Percentiles rank a stretch among this genome's conserved stretches.
phyloP scores from a whole-genome alignment of 2,888 invertebrate genomes.

The Trypoxylon attenuatum region DNA sequence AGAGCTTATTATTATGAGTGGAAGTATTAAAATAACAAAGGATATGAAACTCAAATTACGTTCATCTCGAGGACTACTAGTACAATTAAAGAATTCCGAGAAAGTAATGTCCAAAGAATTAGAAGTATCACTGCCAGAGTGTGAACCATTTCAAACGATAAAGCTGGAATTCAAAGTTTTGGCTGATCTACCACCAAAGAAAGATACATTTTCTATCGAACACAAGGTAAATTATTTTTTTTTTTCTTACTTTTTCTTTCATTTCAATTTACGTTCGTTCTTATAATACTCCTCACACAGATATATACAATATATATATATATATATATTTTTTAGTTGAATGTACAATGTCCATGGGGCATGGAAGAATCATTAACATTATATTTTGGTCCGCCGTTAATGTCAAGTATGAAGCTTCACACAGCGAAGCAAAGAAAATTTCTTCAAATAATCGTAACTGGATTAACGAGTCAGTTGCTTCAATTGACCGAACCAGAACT shows the following conservation, averaged over 20 bases:
- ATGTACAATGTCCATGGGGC: constrained; percentile 87
- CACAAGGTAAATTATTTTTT: constrained; percentile 78
- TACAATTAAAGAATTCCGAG: constrained; percentile 74
- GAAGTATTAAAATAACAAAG: constrained; percentile 84
- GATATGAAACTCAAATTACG: constrained; percentile 79
- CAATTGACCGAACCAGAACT: constrained; percentile 73
- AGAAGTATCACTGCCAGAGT: constrained; percentile 66
- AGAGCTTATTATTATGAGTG: constrained; percentile 84
- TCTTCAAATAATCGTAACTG: constrained; percentile 84
- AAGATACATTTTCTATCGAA: constrained; percentile 82
- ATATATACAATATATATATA: constrained; percentile 16
- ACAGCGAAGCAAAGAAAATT: constrained; percentile 91
- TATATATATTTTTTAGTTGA: constrained; percentile 75
- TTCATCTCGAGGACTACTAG: constrained; percentile 81
- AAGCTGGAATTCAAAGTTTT: constrained; percentile 81
- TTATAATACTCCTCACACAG: neutral
- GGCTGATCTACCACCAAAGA: constrained; percentile 85
- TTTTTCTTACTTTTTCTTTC: constrained; percentile 1
- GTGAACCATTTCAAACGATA: constrained; percentile 80
- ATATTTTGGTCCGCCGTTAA: constrained; percentile 89
- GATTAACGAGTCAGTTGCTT: constrained; percentile 74
- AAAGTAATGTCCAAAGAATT: constrained; percentile 69
- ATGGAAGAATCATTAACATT: constrained; percentile 83
- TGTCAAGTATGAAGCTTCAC: constrained; percentile 86
- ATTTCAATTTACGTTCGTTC: too few relatives aligned